A percentile compares a stretch with the other conserved stretches of the same genome.
These are phyloP conservation scores for Heterodera carotae DNA, from an alignment of 1,140 invertebrate genomes.

Conservation along the genomic window DNA sequence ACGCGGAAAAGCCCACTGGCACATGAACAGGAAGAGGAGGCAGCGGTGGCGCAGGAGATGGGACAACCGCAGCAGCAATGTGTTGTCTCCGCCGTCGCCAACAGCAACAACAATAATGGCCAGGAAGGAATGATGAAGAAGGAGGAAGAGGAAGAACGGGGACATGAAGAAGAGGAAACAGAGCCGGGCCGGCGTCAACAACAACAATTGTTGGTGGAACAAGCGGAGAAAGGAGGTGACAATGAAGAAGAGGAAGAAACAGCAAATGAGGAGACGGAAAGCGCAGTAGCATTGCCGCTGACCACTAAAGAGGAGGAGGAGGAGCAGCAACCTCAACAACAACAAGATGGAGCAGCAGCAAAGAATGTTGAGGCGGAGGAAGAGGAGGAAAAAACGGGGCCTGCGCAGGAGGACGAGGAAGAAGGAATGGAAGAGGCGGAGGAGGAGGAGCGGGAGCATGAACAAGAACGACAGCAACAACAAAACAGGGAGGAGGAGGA, in stretches of 20 bases:
- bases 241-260: too few species aligned
- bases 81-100: too few species aligned
- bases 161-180: slow-evolving; percentile 4
- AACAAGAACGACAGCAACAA: background rate
- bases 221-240: too few species aligned
- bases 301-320: slow-evolving; percentile 16
- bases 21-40: background rate
- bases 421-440: background rate
- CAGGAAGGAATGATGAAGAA: too few species aligned
- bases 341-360: too few species aligned
- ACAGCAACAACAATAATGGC: too few species aligned
- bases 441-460: background rate
- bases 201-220: too few species aligned
- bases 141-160: background rate
- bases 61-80: background rate
- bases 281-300: too few species aligned
- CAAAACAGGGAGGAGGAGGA: background rate
- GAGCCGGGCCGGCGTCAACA: background rate
- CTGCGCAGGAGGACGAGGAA: background rate
- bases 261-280: too few species aligned
- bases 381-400: too few species aligned
- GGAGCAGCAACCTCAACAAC: background rate
- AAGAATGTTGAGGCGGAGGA: too few species aligned
- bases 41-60: background rate
- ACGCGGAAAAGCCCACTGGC: slow-evolving; percentile 32